These are phyloP conservation scores for Spodoptera picta DNA, from an alignment of 2,888 invertebrate species.

Conservation along the genomic window DNA sequence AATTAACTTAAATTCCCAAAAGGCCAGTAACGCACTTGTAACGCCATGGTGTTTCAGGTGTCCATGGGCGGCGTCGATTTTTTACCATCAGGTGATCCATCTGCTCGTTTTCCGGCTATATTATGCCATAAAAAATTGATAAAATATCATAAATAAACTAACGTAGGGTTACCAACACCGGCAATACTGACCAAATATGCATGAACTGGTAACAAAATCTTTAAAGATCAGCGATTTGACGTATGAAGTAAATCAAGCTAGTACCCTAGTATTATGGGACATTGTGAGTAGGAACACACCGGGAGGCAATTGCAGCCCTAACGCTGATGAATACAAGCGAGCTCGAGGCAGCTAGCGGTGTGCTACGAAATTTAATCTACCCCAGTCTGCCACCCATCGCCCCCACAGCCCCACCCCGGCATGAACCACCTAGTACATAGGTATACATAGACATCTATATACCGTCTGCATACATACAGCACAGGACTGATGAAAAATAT, in stretches of 20 bases:
- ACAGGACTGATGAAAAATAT: too few relatives aligned
- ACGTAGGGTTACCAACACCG: too few relatives aligned
- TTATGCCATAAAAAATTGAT: too few relatives aligned
- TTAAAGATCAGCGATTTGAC: background rate
- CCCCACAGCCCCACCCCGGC: constrained; percentile 59
- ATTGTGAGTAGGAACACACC: constrained; percentile 68
- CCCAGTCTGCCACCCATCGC: constrained; percentile 79
- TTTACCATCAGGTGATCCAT: too few relatives aligned
- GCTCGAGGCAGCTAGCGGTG: constrained; percentile 77
- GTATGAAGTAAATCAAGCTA: constrained; percentile 6
- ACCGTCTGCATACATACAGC: constrained; percentile 40
- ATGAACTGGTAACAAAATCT: too few relatives aligned
- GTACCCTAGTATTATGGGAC: constrained; percentile 29
- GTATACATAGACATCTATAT: constrained; percentile 58
- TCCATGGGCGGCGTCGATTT: too few relatives aligned
- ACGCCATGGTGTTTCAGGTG: too few relatives aligned
- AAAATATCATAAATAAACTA: too few relatives aligned
- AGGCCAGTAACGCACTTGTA: too few relatives aligned
- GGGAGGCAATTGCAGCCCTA: constrained; percentile 80
- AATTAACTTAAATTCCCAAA: too few relatives aligned
- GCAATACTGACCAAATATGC: too few relatives aligned
- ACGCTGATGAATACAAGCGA: constrained; percentile 82
- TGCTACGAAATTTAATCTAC: constrained; percentile 86
- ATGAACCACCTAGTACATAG: constrained; percentile 52
- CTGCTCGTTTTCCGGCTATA: too few relatives aligned